Base-by-base conservation (phyloP, 2,113 vertebrate species). In the Hypanus sabinus region DNA sequence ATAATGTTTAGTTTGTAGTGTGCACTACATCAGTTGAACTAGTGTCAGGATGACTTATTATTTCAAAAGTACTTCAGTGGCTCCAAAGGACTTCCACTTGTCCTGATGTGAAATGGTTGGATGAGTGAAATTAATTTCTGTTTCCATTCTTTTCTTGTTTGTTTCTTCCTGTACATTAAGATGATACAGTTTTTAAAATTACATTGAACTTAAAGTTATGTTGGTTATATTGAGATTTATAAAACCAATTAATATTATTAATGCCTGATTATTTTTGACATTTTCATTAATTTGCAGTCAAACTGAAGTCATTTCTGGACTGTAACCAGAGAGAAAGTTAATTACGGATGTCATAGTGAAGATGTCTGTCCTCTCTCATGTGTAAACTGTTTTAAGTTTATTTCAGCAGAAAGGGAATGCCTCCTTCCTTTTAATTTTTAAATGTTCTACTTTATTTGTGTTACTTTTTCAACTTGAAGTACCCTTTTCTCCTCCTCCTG, bases 241-340 rank as follows among this genome's bases (percentile, higher is more conserved):
- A 16, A 36, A 30, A 5, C 87, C 22, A 85, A 73, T 73, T 73
- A 18, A 22, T 18, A 73, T 24, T 24, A 73, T 24, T 24, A 18
- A 18, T 73, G 70, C 14, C 70, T 12, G 22, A 73, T 24, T 73
- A 12, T 22, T 73, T 38, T 46, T 85, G 1, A 81, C 46, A 88
- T n/a, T 88, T 88, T 27, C 24, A 88, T 88, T 30, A 68, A 91
- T 91, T 68, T 33, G 14, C 60, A 68, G 60, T 12, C 14, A 14
- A 27, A 62, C 46, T 88, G 85, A 88, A n/a, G 57, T 90, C 60
- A 90, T 65, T 65, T 90, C 87, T 90, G 57, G 87, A 65, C 30
- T 65, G n/a, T 33, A 65, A 90, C 11, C 60, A 90, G 12, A 65
- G 87, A 85, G 46, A 16, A 38, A 80, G 36, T 33, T 80, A 68